Percentiles rank a stretch among this genome's conserved stretches.
phyloP scores from a whole-genome alignment of 2,888 invertebrate species.

The Agrotis ipsilon region DNA sequence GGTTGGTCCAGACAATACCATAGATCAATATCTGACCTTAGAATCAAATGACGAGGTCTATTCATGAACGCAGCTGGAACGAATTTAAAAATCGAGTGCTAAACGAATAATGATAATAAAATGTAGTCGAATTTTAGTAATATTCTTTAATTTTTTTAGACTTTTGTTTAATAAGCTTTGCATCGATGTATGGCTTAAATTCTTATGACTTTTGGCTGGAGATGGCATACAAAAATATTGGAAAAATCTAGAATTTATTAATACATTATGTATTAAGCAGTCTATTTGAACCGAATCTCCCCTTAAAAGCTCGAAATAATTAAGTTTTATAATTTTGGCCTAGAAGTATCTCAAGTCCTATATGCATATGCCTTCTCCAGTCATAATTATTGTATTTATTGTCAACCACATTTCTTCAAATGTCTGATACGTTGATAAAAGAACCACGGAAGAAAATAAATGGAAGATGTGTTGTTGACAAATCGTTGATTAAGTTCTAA shows the following conservation, averaged over 20 bases:
- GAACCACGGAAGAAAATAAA: neutral
- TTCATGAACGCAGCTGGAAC: conserved; percentile 66
- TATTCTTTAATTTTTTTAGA: neutral
- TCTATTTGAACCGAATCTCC: conserved; percentile 14
- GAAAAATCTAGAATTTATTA: neutral
- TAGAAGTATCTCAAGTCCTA: too few relatives aligned
- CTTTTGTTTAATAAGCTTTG: conserved; percentile 25
- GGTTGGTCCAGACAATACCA: conserved; percentile 50
- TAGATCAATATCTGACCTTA: conserved; percentile 56
- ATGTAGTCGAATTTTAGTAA: conserved; percentile 56
- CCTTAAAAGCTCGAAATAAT: neutral
- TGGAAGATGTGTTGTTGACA: conserved; percentile 16
- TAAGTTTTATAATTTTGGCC: neutral
- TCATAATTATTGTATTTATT: neutral
- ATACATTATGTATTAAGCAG: neutral
- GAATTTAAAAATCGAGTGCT: conserved; percentile 78
- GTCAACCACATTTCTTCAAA: conserved; percentile 7
- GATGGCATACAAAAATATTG: conserved; percentile 20
- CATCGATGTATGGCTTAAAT: conserved; percentile 7
- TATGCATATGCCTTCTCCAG: conserved; percentile 15
- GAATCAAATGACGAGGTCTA: conserved; percentile 68
- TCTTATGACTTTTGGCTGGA: conserved; percentile 3
- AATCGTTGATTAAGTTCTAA: too few relatives aligned
- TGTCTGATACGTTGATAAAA: neutral
- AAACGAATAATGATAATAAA: conserved; percentile 70